These are phyloP conservation scores for Lamprotornis superbus DNA, from an alignment of 2,113 vertebrate species.

Conservation along the genomic window DNA sequence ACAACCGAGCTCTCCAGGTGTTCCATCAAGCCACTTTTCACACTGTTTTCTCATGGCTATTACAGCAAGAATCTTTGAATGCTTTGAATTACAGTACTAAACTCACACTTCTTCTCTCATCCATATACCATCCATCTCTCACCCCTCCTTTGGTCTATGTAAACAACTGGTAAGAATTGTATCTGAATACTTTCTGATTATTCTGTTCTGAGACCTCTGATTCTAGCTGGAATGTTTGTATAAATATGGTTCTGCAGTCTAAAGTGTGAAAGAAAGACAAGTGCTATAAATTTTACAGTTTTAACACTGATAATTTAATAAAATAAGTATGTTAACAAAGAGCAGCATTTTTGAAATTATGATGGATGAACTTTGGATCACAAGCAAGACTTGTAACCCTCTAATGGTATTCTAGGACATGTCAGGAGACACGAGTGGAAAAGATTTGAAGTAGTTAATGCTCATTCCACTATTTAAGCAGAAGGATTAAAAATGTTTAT, in stretches of 20 bases:
- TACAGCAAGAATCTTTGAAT: neutral
- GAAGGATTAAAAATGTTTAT: neutral
- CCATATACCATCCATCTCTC: neutral
- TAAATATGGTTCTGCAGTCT: neutral
- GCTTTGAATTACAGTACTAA: neutral
- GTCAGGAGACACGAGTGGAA: neutral
- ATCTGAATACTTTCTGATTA: neutral
- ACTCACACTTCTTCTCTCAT: neutral
- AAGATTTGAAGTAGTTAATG: neutral
- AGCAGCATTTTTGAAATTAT: neutral
- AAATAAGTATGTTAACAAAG: neutral
- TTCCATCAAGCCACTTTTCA: neutral
- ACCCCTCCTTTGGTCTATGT: neutral
- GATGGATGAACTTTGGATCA: neutral
- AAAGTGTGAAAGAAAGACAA: neutral
- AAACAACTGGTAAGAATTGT: accelerated
- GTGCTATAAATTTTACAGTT: neutral
- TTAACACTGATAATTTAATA: neutral
- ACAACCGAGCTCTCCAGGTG: neutral
- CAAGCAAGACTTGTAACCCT: neutral
- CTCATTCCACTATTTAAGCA: neutral
- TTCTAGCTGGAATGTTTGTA: neutral
- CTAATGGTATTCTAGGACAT: neutral
- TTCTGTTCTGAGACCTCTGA: neutral
- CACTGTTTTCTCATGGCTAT: neutral